Percentiles rank a stretch among this genome's conserved stretches.
Conservation (phyloP, 2,113 vertebrate genomes). For the Xyliphius kryptos region DNA sequence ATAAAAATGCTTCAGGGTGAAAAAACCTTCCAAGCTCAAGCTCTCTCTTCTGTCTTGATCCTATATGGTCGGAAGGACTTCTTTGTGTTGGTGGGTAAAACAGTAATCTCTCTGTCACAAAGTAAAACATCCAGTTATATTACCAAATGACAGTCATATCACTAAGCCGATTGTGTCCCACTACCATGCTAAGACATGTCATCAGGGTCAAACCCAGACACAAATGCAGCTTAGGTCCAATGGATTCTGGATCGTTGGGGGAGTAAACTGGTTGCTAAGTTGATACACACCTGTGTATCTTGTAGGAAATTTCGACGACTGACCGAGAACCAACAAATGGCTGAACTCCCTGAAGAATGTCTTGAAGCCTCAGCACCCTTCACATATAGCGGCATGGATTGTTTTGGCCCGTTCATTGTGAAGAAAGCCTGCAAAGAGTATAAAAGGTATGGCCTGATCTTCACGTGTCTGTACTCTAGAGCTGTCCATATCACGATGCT, state of each 20-base stretch:
- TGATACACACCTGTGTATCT: background rate
- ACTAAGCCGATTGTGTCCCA: background rate
- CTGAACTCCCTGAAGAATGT: background rate
- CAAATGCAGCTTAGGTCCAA: background rate
- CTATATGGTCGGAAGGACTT: background rate
- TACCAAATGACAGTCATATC: background rate
- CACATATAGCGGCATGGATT: background rate
- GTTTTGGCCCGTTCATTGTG: background rate
- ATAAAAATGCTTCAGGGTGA: background rate
- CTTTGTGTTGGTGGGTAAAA: conserved; percentile 14
- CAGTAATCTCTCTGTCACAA: background rate
- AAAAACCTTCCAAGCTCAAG: background rate
- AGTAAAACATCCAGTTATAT: conserved; percentile 8
- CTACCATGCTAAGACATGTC: background rate
- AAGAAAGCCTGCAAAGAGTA: background rate
- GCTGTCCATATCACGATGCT: conserved; percentile 7
- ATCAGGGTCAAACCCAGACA: background rate
- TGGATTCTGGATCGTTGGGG: conserved; percentile 4
- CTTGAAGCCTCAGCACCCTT: background rate
- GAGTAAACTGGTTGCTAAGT: background rate
- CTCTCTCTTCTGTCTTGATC: background rate
- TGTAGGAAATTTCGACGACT: too few species aligned
- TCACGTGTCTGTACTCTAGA: conserved; percentile 1
- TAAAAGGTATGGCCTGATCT: conserved; percentile 1
- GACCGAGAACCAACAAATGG: conserved; percentile 3